Evolutionary conservation across 2,888 invertebrate genomes (phyloP).

Genomic region (Elysia crispata): DNA sequence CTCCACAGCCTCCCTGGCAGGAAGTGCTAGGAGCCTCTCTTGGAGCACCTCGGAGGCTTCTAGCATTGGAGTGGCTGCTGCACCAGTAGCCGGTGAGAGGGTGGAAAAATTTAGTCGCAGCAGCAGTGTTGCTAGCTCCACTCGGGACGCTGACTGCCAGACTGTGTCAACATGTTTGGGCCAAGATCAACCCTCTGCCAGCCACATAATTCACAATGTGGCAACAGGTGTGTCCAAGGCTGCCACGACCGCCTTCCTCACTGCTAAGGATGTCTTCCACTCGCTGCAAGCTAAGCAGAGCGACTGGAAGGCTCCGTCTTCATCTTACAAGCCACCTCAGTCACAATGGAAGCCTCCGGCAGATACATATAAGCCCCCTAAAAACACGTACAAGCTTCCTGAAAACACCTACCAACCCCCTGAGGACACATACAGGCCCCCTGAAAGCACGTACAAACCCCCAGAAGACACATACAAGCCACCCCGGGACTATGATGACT

Average conservation of each 20-base stretch:
- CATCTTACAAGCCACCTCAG: constrained; percentile 53
- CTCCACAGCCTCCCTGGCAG: too few species aligned
- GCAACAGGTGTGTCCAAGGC: constrained; percentile 64
- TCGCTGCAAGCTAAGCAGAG: constrained; percentile 68
- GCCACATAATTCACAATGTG: constrained; percentile 65
- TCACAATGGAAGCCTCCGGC: constrained; percentile 49
- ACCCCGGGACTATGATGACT: constrained; percentile 23
- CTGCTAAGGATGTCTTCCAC: constrained; percentile 75
- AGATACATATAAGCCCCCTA: constrained; percentile 53
- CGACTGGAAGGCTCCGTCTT: neutral
- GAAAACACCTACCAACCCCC: constrained; percentile 44
- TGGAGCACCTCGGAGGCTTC: too few species aligned
- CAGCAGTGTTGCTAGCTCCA: too few species aligned
- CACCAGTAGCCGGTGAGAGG: too few species aligned
- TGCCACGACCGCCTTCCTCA: constrained; percentile 69
- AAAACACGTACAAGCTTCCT: constrained; percentile 55
- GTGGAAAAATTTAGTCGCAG: too few species aligned
- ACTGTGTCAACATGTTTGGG: too few species aligned
- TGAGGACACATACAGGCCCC: constrained; percentile 51
- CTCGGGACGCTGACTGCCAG: too few species aligned
- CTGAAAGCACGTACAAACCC: constrained; percentile 51
- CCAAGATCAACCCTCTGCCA: constrained; percentile 16
- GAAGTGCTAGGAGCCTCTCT: too few species aligned
- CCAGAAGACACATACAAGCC: constrained; percentile 51
- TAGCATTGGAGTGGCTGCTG: too few species aligned